Percentiles rank a stretch among this genome's conserved stretches.
phyloP scores from a whole-genome alignment of 2,888 invertebrate species.

The Biston stratarius region DNA sequence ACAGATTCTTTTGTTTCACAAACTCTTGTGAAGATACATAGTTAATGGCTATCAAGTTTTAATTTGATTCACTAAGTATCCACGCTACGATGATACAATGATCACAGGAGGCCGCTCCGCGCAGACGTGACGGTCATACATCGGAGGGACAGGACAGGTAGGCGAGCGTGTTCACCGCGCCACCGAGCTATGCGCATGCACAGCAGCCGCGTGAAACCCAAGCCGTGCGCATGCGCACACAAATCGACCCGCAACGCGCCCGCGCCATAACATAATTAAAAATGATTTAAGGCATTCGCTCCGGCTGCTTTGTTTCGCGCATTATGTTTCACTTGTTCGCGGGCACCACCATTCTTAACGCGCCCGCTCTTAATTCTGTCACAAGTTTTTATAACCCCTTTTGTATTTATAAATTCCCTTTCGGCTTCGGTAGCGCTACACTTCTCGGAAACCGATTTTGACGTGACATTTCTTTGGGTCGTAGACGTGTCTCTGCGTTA shows the following conservation, averaged over 20 bases:
- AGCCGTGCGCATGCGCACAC: constrained; percentile 50
- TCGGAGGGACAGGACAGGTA: constrained; percentile 60
- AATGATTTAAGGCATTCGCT: constrained; percentile 87
- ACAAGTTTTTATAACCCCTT: constrained; percentile 84
- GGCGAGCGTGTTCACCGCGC: constrained; percentile 36
- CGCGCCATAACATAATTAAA: constrained; percentile 87
- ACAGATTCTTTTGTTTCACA: no score
- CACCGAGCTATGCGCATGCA: constrained; percentile 47
- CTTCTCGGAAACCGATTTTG: constrained; percentile 82
- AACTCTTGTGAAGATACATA: no score
- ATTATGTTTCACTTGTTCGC: constrained; percentile 86
- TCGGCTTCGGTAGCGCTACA: constrained; percentile 84
- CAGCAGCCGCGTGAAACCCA: constrained; percentile 52
- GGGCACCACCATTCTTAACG: constrained; percentile 79
- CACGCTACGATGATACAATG: constrained; percentile 31
- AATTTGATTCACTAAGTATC: constrained; percentile 12
- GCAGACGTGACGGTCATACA: constrained; percentile 56
- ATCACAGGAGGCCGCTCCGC: constrained; percentile 39
- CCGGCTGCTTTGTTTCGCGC: constrained; percentile 87
- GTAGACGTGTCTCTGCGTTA: constrained; percentile 76
- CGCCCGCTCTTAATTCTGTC: constrained; percentile 85
- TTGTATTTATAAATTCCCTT: constrained; percentile 85
- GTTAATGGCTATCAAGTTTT: background rate
- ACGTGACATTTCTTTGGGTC: constrained; percentile 82
- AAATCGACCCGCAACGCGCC: constrained; percentile 66